Base-by-base conservation (phyloP, 2,113 vertebrate genomes). In the Sitta europaea region DNA sequence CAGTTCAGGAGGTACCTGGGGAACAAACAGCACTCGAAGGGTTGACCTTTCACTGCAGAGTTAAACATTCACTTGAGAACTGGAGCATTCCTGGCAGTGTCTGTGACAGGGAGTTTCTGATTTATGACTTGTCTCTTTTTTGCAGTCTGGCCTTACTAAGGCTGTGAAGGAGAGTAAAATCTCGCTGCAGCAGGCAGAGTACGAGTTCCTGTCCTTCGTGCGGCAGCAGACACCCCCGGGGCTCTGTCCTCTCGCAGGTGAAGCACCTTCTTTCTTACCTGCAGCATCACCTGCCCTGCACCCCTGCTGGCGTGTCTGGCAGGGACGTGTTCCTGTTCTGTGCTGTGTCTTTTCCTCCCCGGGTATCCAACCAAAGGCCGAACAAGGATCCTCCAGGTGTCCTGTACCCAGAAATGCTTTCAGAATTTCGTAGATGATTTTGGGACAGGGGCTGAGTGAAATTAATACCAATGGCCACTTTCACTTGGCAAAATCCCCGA, bases 141-240 rank as follows among this genome's bases (percentile, higher is more conserved):
- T 96, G 89, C 97, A 99, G 99, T 99, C 99, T 88, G 99, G 99
- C 87, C 98, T 99, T 66, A 99, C 99, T 3, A 98, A 99, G 96
- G 99, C 99, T 3, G 99, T 99, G 58, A 98, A 98, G 95, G 98
- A 99, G 97, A 99, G 99, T 29, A 98, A 98, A 43, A 98, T 99
- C 83, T 98, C 98, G 1, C 74, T 99, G 95, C 98, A 99, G 97
- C 99, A 99, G 88, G 99, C 99, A 0, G 99, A 99, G 95, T 99
- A 99, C 0, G 99, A 99, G 96, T 99, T 99, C 90, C 98, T 99
- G 92, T 99, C 99, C 71, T 99, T 99, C 28, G 88, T 99, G 78
- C 98, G 99, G 12, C 98, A 99, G 89, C 99, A 99, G 97, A 99
- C 99, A 0, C 99, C 99, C 1, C 99, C 99, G 0, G 99, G 99